Conservation (phyloP, 2,113 vertebrate genomes). For the Rhinolophus sinicus region DNA sequence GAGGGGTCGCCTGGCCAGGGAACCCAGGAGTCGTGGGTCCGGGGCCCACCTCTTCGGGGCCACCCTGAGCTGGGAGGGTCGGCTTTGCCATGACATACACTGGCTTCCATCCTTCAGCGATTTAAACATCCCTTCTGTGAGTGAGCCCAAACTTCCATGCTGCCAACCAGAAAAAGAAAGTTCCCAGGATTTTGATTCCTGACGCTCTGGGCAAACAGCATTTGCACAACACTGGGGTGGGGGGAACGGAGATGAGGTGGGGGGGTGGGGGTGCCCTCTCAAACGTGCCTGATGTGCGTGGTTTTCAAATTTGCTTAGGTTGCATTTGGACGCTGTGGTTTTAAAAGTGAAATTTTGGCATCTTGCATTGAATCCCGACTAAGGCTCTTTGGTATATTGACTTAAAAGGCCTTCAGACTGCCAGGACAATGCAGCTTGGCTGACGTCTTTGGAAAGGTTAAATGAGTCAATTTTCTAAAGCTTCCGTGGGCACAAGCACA, state of each 20-base stretch:
- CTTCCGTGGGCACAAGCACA: not conserved
- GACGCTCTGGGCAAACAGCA: constrained; percentile 38
- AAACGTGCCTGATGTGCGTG: not conserved
- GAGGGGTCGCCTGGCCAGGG: not conserved
- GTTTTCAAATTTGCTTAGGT: not conserved
- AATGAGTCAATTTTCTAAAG: not conserved
- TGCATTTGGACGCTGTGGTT: not conserved
- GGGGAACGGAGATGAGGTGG: fast-evolving
- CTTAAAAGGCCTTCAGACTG: constrained; percentile 50
- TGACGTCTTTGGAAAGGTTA: constrained; percentile 39
- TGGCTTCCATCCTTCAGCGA: constrained; percentile 71
- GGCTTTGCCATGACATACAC: constrained; percentile 66
- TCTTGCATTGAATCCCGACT: constrained; percentile 34
- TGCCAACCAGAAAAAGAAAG: constrained; percentile 67
- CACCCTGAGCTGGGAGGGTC: constrained; percentile 62
- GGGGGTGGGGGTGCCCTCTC: not conserved
- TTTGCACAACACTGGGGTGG: not conserved
- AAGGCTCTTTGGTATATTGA: constrained; percentile 50
- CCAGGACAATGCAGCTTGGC: constrained; percentile 21
- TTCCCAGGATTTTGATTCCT: constrained; percentile 58
- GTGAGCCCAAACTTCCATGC: constrained; percentile 71
- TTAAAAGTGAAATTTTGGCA: constrained; percentile 38
- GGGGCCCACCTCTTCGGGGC: not conserved
- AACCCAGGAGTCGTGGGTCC: not conserved
- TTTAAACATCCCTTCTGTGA: constrained; percentile 72